A percentile compares a stretch with the other conserved stretches of the same genome.
Evolutionary conservation across 2,797 vertebrate genomes (phyloP).

Genomic region (Enoplosus armatus): DNA sequence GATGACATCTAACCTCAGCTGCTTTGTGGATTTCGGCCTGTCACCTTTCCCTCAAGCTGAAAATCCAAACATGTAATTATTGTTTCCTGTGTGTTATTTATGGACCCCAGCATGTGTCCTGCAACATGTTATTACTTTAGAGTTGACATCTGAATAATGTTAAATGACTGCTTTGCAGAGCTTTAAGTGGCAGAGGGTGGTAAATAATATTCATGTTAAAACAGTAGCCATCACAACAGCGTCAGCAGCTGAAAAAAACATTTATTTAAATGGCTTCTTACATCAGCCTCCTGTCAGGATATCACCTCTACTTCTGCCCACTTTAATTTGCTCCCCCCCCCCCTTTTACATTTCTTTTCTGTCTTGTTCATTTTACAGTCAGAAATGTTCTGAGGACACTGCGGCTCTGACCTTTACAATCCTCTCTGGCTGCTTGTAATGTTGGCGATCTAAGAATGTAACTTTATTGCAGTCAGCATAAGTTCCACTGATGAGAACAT

Average conservation of each 20-base stretch:
- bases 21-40: not conserved
- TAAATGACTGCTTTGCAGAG: conserved; percentile 6
- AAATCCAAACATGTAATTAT: conserved; percentile 28
- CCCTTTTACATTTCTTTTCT: not conserved
- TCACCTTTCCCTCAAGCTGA: conserved; percentile 14
- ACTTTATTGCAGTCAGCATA: conserved; percentile 45
- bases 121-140: conserved; percentile 23
- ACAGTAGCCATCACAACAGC: conserved; percentile 16
- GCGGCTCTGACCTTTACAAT: conserved; percentile 43
- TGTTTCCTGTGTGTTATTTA: conserved; percentile 18
- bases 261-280: conserved; percentile 1
- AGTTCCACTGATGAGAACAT: conserved; percentile 39
- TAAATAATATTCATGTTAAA: conserved; percentile 4
- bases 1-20: not conserved
- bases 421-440: conserved; percentile 30
- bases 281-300: conserved; percentile 18
- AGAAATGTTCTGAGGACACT: conserved; percentile 24
- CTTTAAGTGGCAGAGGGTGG: conserved; percentile 4
- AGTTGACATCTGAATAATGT: conserved; percentile 10
- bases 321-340: not conserved
- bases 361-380: conserved; percentile 12
- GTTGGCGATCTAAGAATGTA: conserved; percentile 37
- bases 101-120: not conserved
- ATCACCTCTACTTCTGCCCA: not conserved
- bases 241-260: not conserved